Evolutionary conservation across 1,140 invertebrate genomes (phyloP).

Genomic region (Metaphire vulgaris): DNA sequence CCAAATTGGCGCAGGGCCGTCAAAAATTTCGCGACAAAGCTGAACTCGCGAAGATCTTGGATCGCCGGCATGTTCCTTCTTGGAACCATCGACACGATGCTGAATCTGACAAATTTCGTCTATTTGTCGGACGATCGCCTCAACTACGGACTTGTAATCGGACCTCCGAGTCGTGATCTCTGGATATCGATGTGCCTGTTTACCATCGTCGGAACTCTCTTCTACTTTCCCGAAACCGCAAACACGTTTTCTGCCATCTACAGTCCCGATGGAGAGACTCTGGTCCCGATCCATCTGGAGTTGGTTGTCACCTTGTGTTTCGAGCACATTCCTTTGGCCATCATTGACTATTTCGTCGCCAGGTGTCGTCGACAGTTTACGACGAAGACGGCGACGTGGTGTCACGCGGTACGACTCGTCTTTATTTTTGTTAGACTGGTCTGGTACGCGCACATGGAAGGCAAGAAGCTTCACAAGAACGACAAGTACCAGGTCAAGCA

Average conservation of each 20-base stretch:
- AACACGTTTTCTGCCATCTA: slow-evolving; percentile 25
- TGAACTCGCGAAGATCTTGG: slow-evolving; percentile 23
- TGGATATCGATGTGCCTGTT: slow-evolving; percentile 20
- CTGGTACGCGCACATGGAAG: slow-evolving; percentile 30
- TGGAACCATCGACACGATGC: slow-evolving; percentile 29
- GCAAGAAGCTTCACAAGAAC: slow-evolving; percentile 19
- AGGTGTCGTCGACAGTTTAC: slow-evolving; percentile 17
- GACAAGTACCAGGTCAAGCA: slow-evolving; percentile 18
- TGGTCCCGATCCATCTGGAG: slow-evolving; percentile 20
- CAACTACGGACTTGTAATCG: slow-evolving; percentile 22
- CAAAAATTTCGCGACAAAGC: not conserved
- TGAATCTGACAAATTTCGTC: slow-evolving; percentile 32
- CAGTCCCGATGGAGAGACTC: slow-evolving; percentile 3
- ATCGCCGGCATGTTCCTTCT: slow-evolving; percentile 21
- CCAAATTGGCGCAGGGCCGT: not conserved
- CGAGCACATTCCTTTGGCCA: slow-evolving; percentile 25
- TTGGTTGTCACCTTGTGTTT: slow-evolving; percentile 19
- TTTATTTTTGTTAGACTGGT: slow-evolving; percentile 24
- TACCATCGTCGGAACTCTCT: slow-evolving; percentile 14
- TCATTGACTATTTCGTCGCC: slow-evolving; percentile 24
- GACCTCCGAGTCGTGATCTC: slow-evolving; percentile 12
- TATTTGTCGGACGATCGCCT: slow-evolving; percentile 7
- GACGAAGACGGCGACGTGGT: slow-evolving; percentile 13
- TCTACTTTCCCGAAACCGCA: slow-evolving; percentile 18
- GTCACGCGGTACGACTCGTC: slow-evolving; percentile 14